Evolutionary conservation across 2,797 vertebrate genomes (phyloP).

Genomic region (Pseudochirops cupreus): DNA sequence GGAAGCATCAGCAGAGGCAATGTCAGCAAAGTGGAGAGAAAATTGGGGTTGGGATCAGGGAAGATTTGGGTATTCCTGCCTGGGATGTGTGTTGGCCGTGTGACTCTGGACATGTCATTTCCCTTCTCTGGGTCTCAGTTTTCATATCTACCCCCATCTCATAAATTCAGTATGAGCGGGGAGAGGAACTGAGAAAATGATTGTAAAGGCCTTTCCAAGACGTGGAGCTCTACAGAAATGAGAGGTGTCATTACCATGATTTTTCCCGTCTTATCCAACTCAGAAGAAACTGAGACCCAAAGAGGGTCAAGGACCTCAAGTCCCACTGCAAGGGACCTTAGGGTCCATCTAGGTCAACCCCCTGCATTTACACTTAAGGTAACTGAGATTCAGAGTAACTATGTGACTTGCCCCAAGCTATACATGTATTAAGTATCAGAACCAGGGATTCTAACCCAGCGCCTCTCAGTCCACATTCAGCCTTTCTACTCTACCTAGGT

Average conservation of each 20-base stretch:
- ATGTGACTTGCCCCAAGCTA: not conserved
- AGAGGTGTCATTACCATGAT: not conserved
- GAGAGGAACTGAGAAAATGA: not conserved
- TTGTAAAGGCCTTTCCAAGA: not conserved
- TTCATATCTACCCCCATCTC: not conserved
- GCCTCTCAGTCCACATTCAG: too few relatives aligned
- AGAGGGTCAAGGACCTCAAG: not conserved
- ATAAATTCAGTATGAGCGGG: too few relatives aligned
- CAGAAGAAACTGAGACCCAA: not conserved
- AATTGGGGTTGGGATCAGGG: not conserved
- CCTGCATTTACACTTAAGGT: not conserved
- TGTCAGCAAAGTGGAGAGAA: not conserved
- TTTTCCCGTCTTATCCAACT: not conserved
- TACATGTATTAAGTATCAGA: not conserved
- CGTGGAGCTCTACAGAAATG: not conserved
- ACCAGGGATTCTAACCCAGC: not conserved
- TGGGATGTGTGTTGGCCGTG: accelerated
- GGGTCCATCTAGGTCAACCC: not conserved
- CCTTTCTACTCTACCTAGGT: accelerated
- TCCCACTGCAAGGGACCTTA: not conserved
- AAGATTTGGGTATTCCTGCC: not conserved
- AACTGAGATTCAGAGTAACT: not conserved
- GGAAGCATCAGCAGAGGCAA: not conserved
- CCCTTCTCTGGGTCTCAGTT: slow-evolving; percentile 15
- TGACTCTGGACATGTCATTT: not conserved